Base-by-base conservation (phyloP, 2,888 invertebrate genomes). In the Prostheceraeus crozeri region DNA sequence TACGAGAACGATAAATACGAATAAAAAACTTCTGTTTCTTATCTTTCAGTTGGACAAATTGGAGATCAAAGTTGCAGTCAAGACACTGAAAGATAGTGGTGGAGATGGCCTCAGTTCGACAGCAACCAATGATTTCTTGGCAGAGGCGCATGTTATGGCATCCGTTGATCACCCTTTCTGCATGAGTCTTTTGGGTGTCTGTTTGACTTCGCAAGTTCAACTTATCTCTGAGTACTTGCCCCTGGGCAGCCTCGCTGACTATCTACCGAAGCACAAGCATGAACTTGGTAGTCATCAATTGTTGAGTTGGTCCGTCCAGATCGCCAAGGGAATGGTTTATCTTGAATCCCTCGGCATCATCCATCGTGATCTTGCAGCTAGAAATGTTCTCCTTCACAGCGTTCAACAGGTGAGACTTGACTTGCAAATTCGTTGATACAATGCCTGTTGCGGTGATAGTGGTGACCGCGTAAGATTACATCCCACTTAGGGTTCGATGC, bases 131-230 rank as follows among this genome's bases (percentile, higher is more conserved):
- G n/a, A n/a, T n/a, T n/a, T n/a, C n/a, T n/a, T n/a, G n/a, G n/a
- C n/a, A n/a, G n/a, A n/a, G n/a, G n/a, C n/a, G n/a, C 89, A 91
- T 68, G 91, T 94, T 63, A 96, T 96, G 94, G 91, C 93, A 0
- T 89, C 87, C 53, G 90, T 96, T 1, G 91, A 93, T 65, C 91
- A 96, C 78, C 87, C 87, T 0, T 90, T 90, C 78, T 81, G 96
- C 59, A 80, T 96, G n/a, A 87, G 89, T 72, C 80, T 96, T 28
- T 77, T 94, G 52, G 93, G 90, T 0, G 90, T 96, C 1, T 94
- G 94, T 74, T 87, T 96, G 89, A 89, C 91, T 0, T 87, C 87
- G 36, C 87, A 93, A 68, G 89, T 93, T 85, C 93, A 94, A 93
- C 79, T 96, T 48, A 87, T 98, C 51, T 96, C 98, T 0, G 93